phyloP scores from a whole-genome alignment of 2,888 invertebrate genomes.

The Calliphora vomitoria region DNA sequence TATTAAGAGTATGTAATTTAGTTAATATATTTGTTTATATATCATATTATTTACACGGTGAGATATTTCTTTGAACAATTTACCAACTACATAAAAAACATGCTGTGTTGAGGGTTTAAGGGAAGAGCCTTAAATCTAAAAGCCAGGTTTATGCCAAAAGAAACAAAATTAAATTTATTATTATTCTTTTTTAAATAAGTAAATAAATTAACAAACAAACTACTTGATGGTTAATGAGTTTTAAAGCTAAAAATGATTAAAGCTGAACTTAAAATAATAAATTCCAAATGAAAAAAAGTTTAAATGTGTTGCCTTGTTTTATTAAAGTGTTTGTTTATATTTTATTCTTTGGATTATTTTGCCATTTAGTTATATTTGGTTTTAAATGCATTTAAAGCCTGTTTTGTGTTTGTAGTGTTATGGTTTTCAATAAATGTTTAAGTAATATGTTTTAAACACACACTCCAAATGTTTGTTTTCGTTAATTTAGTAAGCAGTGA shows the following conservation, averaged over 20 bases:
- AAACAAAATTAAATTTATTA: not conserved
- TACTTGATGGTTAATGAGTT: constrained; percentile 61
- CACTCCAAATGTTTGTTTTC: not conserved
- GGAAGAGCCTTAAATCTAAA: constrained; percentile 44
- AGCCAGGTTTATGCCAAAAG: constrained; percentile 26
- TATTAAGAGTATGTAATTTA: not conserved
- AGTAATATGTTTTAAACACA: not conserved
- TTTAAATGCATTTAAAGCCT: constrained; percentile 39
- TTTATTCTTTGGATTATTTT: constrained; percentile 38
- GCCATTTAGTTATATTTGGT: constrained; percentile 33
- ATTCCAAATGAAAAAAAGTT: constrained; percentile 21
- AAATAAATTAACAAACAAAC: constrained; percentile 18
- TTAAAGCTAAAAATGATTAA: constrained; percentile 23
- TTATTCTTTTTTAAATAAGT: too few relatives aligned
- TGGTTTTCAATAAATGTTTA: constrained; percentile 1
- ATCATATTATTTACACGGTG: constrained; percentile 27
- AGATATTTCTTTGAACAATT: not conserved
- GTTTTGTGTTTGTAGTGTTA: constrained; percentile 37
- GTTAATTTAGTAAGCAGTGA: constrained; percentile 31
- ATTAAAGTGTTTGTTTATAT: constrained; percentile 59
- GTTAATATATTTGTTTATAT: not conserved
- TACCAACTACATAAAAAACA: constrained; percentile 45
- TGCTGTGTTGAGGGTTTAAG: constrained; percentile 8
- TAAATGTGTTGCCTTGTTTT: constrained; percentile 71
- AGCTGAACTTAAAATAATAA: constrained; percentile 6